Conservation (phyloP, 2,113 vertebrate genomes). For the Heptranchias perlo region DNA sequence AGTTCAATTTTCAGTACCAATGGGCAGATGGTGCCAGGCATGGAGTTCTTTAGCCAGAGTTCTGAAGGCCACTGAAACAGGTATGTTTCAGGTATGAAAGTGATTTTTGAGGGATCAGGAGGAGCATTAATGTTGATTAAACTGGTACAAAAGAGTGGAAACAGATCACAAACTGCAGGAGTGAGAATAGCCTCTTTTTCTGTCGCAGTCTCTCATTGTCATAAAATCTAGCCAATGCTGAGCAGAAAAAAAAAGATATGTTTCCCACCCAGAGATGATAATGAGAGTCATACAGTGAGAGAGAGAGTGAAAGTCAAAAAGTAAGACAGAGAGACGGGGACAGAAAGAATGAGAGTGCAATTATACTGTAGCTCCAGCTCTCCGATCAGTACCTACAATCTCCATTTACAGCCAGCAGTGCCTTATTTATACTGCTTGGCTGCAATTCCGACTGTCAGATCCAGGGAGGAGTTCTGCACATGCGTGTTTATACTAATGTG, state of each 20-base stretch:
- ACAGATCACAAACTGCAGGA: background rate
- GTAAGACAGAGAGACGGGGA: background rate
- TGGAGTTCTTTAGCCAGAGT: too few relatives aligned
- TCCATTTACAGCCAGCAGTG: background rate
- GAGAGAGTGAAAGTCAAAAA: background rate
- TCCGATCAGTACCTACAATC: background rate
- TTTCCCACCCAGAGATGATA: background rate
- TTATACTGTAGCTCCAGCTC: background rate
- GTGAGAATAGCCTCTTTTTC: background rate
- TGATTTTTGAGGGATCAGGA: too few relatives aligned
- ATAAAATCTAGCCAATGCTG: background rate
- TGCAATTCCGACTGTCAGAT: background rate
- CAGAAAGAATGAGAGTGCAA: background rate
- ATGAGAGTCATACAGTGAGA: background rate
- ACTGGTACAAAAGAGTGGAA: background rate
- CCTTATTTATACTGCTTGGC: conserved; percentile 1
- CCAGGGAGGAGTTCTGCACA: background rate
- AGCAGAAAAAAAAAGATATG: background rate
- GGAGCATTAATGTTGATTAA: background rate
- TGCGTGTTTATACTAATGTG: background rate
- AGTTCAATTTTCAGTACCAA: too few relatives aligned
- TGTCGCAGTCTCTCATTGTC: background rate
- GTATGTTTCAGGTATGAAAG: too few relatives aligned
- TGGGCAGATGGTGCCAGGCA: too few relatives aligned
- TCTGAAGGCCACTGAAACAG: too few relatives aligned